Percentiles rank a stretch among this genome's conserved stretches.
Conservation (phyloP, 2,113 vertebrate species). For the Electrona antarctica region DNA sequence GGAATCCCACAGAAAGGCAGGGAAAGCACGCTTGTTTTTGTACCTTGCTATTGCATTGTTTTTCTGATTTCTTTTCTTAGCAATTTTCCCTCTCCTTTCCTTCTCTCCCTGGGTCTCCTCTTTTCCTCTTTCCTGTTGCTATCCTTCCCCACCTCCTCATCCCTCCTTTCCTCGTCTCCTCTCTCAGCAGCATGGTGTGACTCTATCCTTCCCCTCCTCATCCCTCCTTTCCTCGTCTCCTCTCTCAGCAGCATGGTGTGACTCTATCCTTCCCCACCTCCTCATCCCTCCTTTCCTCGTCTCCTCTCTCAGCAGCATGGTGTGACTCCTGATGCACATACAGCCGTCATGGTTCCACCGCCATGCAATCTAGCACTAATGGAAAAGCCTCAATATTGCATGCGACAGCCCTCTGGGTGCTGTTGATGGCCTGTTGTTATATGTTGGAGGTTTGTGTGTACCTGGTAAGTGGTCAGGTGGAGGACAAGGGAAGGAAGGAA, state of each 20-base stretch:
- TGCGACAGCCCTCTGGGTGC: slow-evolving; percentile 59
- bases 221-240: neutral
- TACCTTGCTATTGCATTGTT: slow-evolving; percentile 41
- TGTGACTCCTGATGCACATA: slow-evolving; percentile 43
- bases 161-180: neutral
- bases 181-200: neutral
- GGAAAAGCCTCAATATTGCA: slow-evolving; percentile 69
- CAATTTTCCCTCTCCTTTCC: neutral
- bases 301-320: neutral
- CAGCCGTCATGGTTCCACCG: slow-evolving; percentile 21
- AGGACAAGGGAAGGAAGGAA: slow-evolving; percentile 15
- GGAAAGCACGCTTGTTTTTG: slow-evolving; percentile 22
- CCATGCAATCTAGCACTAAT: slow-evolving; percentile 63
- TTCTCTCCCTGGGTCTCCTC: too few species aligned
- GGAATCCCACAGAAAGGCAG: slow-evolving; percentile 18
- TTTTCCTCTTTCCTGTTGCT: too few species aligned
- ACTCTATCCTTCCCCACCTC: too few species aligned
- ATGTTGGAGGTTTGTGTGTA: slow-evolving; percentile 24
- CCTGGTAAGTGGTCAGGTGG: slow-evolving; percentile 40
- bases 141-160: too few species aligned
- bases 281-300: neutral
- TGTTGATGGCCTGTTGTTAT: slow-evolving; percentile 56
- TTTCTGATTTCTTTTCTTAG: slow-evolving; percentile 19
- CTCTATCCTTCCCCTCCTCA: neutral
- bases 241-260: neutral